Evolutionary conservation across 2,113 vertebrate genomes (phyloP).

Genomic region (Cheilinus undulatus): DNA sequence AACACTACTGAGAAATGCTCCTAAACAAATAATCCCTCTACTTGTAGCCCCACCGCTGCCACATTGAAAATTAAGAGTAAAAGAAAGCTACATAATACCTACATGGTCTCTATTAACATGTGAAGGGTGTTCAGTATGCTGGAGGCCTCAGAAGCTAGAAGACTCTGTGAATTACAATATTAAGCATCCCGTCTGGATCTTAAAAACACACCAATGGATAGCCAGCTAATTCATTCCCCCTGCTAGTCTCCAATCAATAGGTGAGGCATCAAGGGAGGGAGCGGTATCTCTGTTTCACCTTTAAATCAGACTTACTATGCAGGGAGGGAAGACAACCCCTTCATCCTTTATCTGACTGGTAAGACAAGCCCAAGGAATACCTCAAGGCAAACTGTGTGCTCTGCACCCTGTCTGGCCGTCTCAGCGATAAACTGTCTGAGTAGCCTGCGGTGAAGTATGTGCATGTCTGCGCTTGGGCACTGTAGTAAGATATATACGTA

Average conservation of each 20-base stretch:
- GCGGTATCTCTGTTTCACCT: slow-evolving; percentile 53
- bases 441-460: slow-evolving; percentile 42
- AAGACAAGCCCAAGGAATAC: slow-evolving; percentile 65
- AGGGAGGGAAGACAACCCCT: slow-evolving; percentile 62
- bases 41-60: background rate
- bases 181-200: slow-evolving; percentile 51
- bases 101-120: slow-evolving; percentile 23
- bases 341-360: slow-evolving; percentile 66
- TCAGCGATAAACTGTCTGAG: slow-evolving; percentile 53
- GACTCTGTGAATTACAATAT: slow-evolving; percentile 51
- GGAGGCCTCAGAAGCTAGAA: slow-evolving; percentile 39
- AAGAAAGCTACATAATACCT: slow-evolving; percentile 14
- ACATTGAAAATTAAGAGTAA: background rate
- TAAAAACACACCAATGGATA: slow-evolving; percentile 60
- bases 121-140: slow-evolving; percentile 46
- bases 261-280: slow-evolving; percentile 46
- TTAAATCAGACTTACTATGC: slow-evolving; percentile 72
- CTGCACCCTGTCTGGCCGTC: slow-evolving; percentile 37
- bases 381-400: slow-evolving; percentile 61
- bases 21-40: background rate
- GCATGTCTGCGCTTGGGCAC: slow-evolving; percentile 38
- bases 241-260: slow-evolving; percentile 72
- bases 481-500: slow-evolving; percentile 38
- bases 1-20: too few species aligned
- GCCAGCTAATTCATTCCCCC: slow-evolving; percentile 51